Evolutionary conservation across 2,113 vertebrate species (phyloP), one percentile per base, ranked within the genome.

Genomic region (Lasiurus cinereus): DNA sequence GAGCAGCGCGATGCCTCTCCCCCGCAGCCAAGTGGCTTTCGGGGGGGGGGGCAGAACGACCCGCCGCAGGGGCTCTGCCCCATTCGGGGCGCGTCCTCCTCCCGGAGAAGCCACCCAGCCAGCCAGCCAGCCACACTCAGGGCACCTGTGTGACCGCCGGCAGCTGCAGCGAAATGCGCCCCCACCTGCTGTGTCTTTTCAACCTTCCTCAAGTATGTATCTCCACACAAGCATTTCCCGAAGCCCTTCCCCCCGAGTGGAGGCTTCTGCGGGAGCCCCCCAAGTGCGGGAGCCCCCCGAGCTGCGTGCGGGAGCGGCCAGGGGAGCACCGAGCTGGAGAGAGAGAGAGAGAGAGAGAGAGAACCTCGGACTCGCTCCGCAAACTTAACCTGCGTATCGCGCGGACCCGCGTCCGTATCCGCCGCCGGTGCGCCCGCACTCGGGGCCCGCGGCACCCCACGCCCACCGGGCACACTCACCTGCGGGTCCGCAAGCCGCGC

Each of bases 151-250:
- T n/a, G 29, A 43, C 43, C 36, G 62, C 62, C 3, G 13, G 54
- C 84, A n/a, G 56, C 91, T 27, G 66, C 66, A 52, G 93, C 73
- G 48, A 29, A 50, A 24, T 13, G 50, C 13, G 16, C 72, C 83
- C 85, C 87, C 93, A 96, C 94, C 94, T 77, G 95, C 77, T 59
- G 88, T 69, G 88, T 85, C 94, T 90, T 91, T 89, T 70, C 94
- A 73, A 95, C 87, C 96, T 94, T 96, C 70, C 88, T 94, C 96
- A 95, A 96, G 92, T 80, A 96, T 83, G 92, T 80, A 96, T 83
- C 97, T 93, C 92, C 87, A 94, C 78, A 50, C 83, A 43, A 74
- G 67, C 52, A 93, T 94, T 88, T 73, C 70, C 48, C 19, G 16
- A 88, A 85, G 82, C 95, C 97, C 92, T 76, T 31, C 96, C 88